These are phyloP conservation scores for Otus sunia DNA, from an alignment of 2,113 vertebrate species.

Conservation along the genomic window DNA sequence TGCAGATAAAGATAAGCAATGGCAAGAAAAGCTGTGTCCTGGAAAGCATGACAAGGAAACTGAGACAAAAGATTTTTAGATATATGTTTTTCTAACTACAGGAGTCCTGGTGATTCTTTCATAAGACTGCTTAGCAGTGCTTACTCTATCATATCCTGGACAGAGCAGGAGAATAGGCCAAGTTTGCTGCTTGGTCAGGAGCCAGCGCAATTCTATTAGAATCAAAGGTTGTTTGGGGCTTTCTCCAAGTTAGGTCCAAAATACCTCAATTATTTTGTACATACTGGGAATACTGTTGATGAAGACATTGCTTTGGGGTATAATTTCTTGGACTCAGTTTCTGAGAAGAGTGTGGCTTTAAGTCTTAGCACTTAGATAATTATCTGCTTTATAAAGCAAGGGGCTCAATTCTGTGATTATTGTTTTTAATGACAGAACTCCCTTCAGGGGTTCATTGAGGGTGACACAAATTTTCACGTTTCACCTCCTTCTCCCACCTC, in stretches of 20 bases:
- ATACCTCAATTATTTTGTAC: background rate
- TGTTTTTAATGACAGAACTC: background rate
- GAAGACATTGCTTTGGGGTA: conserved; percentile 10
- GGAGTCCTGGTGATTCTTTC: background rate
- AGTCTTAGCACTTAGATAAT: background rate
- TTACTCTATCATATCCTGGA: background rate
- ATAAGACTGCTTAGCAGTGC: background rate
- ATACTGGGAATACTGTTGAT: background rate
- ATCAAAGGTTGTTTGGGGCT: background rate
- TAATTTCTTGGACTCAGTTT: background rate
- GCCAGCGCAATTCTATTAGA: background rate
- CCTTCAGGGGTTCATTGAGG: background rate
- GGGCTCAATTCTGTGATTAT: background rate
- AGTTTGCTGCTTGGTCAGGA: conserved; percentile 1
- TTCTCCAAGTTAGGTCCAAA: background rate
- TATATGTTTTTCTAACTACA: background rate
- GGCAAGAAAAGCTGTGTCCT: background rate
- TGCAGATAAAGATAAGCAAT: background rate
- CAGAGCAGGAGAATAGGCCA: background rate
- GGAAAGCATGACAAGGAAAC: background rate
- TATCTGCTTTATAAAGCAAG: background rate
- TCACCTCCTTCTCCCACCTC: background rate
- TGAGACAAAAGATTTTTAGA: background rate
- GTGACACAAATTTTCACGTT: background rate
- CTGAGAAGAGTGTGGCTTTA: background rate